Base-by-base conservation (phyloP, 1,140 invertebrate genomes). In the Piezodorus guildinii region DNA sequence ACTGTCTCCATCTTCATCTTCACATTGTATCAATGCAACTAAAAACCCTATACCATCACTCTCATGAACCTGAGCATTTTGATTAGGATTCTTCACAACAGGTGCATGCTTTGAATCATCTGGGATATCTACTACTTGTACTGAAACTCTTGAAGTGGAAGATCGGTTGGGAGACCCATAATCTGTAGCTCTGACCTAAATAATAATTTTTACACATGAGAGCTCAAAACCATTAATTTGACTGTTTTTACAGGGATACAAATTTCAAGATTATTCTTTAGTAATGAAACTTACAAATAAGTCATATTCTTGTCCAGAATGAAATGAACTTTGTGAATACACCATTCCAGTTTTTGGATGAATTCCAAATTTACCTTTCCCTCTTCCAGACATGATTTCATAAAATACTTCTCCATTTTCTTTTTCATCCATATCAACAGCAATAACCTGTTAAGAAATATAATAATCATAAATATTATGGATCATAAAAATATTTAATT, bases 41-140 rank as follows among this genome's bases (percentile, higher is more conserved):
- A 93, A 76, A 73, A 89, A 89, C 10, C 90, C 90, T 9, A 90
- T 82, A 67, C 82, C 78, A 74, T 95, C 91, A 68, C 84, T 86
- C 77, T 96, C 93, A 16, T 88, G 87, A 14, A 91, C 81, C 71
- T 85, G 80, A 39, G 88, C 84, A 43, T 80, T 76, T 69, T 84
- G 81, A 69, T 83, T 80, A 6, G 74, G 68, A 54, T 80, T 76
- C 68, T 84, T 81, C 67, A 90, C 81, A 52, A 76, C 70, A 1
- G 89, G 88, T 15, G 83, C 73, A 67, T 83, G 76, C 23, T 78
- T 71, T 0, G 85, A 86, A 64, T 81, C 77, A 1, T 78, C 76
- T 1, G 77, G 77, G 19, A 81, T 74, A 44, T 77, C 73, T 34
- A 85, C 75, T 1, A 86, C 83, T 67, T 83, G 80, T 39, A 90